Evolutionary conservation across 2,888 invertebrate species (phyloP).

Genomic region (Flexamia atlantica): DNA sequence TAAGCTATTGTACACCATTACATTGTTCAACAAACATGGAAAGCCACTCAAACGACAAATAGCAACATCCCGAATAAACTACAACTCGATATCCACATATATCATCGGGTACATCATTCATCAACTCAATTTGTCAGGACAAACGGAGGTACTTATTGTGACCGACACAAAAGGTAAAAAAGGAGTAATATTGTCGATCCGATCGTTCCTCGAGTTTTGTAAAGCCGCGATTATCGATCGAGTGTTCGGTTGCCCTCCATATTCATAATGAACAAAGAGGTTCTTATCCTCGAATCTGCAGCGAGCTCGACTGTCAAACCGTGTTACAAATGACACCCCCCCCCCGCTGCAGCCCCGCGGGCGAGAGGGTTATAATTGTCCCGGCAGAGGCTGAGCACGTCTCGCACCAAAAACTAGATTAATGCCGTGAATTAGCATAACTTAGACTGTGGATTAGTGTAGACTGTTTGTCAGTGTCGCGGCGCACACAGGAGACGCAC

Average conservation of each 20-base stretch:
- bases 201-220: not conserved
- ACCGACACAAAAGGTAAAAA: constrained; percentile 8
- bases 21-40: too few species aligned
- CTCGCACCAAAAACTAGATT: constrained; percentile 61
- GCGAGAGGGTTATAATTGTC: constrained; percentile 38
- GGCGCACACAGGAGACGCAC: not conserved
- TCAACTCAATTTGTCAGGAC: constrained; percentile 28
- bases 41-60: too few species aligned
- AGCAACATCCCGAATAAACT: not conserved
- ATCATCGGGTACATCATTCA: constrained; percentile 1
- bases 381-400: constrained; percentile 54
- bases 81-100: constrained; percentile 25
- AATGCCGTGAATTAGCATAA: constrained; percentile 62
- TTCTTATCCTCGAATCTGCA: constrained; percentile 43
- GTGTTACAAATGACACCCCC: constrained; percentile 44
- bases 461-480: constrained; percentile 49
- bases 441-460: constrained; percentile 60
- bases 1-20: too few species aligned
- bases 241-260: constrained; percentile 4
- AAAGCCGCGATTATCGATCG: not conserved
- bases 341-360: not conserved
- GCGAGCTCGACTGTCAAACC: constrained; percentile 46
- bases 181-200: constrained; percentile 39
- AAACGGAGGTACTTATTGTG: constrained; percentile 34
- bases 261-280: constrained; percentile 42